Conservation (phyloP, 23 tunicate genomes). For the Aplidium turbinatum region DNA sequence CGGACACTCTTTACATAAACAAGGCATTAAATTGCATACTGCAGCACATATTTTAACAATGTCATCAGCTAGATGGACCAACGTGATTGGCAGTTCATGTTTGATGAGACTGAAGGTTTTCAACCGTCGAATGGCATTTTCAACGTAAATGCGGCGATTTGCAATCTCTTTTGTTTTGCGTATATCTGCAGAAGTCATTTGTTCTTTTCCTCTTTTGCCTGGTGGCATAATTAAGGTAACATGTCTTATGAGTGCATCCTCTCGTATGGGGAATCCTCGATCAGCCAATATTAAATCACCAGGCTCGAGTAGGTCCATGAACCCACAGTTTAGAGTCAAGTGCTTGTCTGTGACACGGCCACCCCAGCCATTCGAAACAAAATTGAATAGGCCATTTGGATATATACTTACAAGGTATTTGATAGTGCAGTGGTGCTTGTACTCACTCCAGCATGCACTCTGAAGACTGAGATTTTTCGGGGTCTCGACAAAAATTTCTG, state of each 20-base stretch:
- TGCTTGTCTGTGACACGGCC: constrained; percentile 8
- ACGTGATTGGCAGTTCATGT: background rate
- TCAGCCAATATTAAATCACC: constrained; percentile 16
- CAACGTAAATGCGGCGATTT: background rate
- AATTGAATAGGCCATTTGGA: constrained; percentile 15
- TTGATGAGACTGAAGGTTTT: background rate
- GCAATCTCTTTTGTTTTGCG: constrained; percentile 1
- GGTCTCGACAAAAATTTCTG: constrained; percentile 3
- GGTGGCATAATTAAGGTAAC: constrained; percentile 4
- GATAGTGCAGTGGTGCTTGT: background rate
- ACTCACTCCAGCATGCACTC: constrained; percentile 5
- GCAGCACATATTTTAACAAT: constrained; percentile 11
- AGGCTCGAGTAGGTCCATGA: background rate
- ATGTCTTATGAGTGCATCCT: background rate
- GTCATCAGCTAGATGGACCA: background rate
- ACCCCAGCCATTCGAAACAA: constrained; percentile 16
- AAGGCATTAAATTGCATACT: background rate
- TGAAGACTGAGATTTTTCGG: background rate
- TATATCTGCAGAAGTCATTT: background rate
- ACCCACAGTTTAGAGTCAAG: background rate
- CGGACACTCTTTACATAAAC: too few species aligned
- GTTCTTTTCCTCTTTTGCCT: background rate
- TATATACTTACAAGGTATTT: constrained; percentile 1
- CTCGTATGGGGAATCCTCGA: constrained; percentile 14
- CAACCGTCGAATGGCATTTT: background rate